Conservation (phyloP, 2,888 invertebrate genomes). For the Osmoderma eremita region DNA sequence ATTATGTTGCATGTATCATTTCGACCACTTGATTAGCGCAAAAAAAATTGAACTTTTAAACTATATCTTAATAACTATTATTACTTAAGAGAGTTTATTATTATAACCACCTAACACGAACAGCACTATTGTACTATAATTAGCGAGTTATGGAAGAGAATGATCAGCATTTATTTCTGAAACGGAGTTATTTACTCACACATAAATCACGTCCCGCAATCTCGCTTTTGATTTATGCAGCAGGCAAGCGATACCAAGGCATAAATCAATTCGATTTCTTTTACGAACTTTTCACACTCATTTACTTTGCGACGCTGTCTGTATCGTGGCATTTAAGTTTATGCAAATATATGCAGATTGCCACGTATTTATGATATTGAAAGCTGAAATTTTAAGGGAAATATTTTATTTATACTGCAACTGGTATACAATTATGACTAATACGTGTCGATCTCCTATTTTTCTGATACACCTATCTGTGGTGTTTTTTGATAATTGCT, state of each 20-base stretch:
- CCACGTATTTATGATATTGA: neutral
- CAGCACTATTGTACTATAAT: slow-evolving; percentile 19
- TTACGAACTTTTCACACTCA: slow-evolving; percentile 24
- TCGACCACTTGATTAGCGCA: too few relatives aligned
- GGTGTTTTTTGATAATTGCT: too few relatives aligned
- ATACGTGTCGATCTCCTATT: too few relatives aligned
- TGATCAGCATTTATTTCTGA: slow-evolving; percentile 6
- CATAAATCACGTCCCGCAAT: slow-evolving; percentile 35
- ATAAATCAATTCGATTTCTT: slow-evolving; percentile 39
- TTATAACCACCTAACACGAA: neutral
- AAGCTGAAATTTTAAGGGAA: slow-evolving; percentile 3
- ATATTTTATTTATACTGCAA: slow-evolving; percentile 18
- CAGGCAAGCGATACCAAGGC: slow-evolving; percentile 37
- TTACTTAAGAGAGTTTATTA: too few relatives aligned
- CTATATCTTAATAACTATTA: too few relatives aligned
- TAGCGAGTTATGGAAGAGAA: slow-evolving; percentile 24
- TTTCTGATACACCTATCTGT: too few relatives aligned
- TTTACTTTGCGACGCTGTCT: slow-evolving; percentile 15
- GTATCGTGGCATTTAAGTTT: slow-evolving; percentile 11
- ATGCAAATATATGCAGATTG: slow-evolving; percentile 31
- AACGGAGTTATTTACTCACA: slow-evolving; percentile 28
- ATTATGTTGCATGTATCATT: slow-evolving; percentile 7
- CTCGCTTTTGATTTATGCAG: slow-evolving; percentile 37
- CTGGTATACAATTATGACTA: too few relatives aligned
- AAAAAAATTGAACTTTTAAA: too few relatives aligned